A percentile compares a stretch with the other conserved stretches of the same genome.
Evolutionary conservation across 2,888 invertebrate species (phyloP).

Genomic region (Oeneis ivallda): DNA sequence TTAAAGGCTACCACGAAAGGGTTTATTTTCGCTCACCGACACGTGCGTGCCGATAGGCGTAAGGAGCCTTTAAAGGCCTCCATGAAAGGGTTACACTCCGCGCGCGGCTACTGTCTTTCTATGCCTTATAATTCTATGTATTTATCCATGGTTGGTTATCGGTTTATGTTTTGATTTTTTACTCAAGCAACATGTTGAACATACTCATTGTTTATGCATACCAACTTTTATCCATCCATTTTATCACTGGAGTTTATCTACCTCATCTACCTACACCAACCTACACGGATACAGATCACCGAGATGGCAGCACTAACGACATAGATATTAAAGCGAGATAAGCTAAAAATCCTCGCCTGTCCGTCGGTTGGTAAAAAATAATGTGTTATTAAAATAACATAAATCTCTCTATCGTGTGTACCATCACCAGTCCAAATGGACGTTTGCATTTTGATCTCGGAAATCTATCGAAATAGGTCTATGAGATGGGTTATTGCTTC

Average conservation of each 20-base stretch:
- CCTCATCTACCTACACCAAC: background rate
- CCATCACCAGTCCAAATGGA: conserved; percentile 68
- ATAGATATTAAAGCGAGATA: conserved; percentile 41
- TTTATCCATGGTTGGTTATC: background rate
- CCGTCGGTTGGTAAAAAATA: conserved; percentile 43
- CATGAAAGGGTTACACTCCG: too few relatives aligned
- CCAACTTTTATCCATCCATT: conserved; percentile 3
- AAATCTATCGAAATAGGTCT: conserved; percentile 32
- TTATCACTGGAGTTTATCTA: conserved; percentile 45
- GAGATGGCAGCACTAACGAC: conserved; percentile 33
- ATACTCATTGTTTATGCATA: background rate
- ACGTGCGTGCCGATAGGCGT: too few relatives aligned
- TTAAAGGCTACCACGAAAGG: too few relatives aligned
- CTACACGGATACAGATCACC: conserved; percentile 28
- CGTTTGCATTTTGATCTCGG: conserved; percentile 66
- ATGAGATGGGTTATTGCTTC: conserved; percentile 16
- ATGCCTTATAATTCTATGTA: too few relatives aligned
- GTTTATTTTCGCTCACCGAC: too few relatives aligned
- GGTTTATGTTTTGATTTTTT: background rate
- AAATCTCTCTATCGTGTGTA: conserved; percentile 65
- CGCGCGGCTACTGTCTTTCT: too few relatives aligned
- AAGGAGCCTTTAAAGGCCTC: too few relatives aligned
- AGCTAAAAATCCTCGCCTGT: conserved; percentile 43
- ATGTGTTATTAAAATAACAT: conserved; percentile 61
- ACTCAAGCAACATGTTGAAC: background rate